Percentiles rank a stretch among this genome's conserved stretches.
Conservation (phyloP, 2,797 vertebrate species). For the Botia almorhae region DNA sequence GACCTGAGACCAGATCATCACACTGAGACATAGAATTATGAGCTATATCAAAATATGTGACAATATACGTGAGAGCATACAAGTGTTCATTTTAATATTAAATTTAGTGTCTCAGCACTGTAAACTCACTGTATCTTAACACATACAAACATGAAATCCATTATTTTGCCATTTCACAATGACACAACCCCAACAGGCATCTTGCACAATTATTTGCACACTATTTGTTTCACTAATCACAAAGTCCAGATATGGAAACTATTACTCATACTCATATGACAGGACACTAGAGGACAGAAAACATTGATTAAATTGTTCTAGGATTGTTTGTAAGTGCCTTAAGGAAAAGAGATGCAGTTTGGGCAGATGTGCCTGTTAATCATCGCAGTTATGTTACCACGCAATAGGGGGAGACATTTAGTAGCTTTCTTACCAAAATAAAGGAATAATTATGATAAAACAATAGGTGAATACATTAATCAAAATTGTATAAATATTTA, state of each 20-base stretch:
- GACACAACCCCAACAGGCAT: neutral
- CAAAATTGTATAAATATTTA: no score
- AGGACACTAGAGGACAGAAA: neutral
- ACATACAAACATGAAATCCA: neutral
- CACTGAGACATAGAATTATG: neutral
- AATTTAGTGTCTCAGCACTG: neutral
- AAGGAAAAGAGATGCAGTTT: neutral
- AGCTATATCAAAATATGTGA: neutral
- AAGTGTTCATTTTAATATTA: neutral
- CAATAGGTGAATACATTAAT: neutral
- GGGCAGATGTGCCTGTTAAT: neutral
- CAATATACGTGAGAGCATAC: neutral
- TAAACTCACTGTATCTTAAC: neutral
- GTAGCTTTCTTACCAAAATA: neutral
- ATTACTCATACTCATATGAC: neutral
- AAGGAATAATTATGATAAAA: no score
- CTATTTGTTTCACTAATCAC: neutral
- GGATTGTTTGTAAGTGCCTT: neutral
- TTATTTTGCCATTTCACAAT: neutral
- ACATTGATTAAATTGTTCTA: neutral
- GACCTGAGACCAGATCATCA: neutral
- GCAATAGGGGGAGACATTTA: constrained; percentile 26
- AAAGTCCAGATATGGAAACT: neutral
- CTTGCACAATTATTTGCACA: neutral
- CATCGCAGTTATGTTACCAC: constrained; percentile 1